phyloP scores from a whole-genome alignment of 1,140 invertebrate genomes.

The Melipona quadrifasciata region DNA sequence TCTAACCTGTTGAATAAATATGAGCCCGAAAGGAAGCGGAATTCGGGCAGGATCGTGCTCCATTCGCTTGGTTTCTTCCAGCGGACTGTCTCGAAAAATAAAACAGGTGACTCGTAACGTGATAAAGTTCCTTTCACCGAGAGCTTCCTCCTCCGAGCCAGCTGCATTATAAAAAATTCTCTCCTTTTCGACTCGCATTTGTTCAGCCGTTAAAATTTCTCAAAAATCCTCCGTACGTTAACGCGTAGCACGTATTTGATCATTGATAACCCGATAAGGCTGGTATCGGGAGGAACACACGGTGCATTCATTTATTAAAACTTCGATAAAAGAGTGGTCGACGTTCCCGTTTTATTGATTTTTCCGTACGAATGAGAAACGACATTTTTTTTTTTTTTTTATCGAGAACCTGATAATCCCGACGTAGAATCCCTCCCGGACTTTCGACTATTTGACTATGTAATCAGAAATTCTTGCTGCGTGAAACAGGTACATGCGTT shows the following conservation, averaged over 20 bases:
- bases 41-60: neutral
- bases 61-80: neutral
- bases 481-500: neutral
- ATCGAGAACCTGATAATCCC: conserved; percentile 7
- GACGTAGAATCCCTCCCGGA: neutral
- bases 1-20: conserved; percentile 45
- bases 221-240: neutral
- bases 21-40: neutral
- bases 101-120: neutral
- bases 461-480: neutral
- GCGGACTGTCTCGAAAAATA: neutral
- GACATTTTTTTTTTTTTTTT: conserved; percentile 24
- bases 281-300: too few relatives aligned
- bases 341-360: conserved; percentile 9
- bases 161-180: too few relatives aligned
- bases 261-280: conserved; percentile 16
- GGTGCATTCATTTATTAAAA: conserved; percentile 25
- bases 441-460: neutral
- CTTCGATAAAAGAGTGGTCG: conserved; percentile 2
- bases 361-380: neutral
- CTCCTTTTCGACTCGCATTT: neutral
- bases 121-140: neutral
- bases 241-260: neutral
- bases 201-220: neutral
- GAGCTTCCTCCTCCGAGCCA: too few relatives aligned